Evolutionary conservation across 2,113 vertebrate species (phyloP), one percentile per base, ranked within the genome.

Genomic region (Pelecanoides urinatrix): DNA sequence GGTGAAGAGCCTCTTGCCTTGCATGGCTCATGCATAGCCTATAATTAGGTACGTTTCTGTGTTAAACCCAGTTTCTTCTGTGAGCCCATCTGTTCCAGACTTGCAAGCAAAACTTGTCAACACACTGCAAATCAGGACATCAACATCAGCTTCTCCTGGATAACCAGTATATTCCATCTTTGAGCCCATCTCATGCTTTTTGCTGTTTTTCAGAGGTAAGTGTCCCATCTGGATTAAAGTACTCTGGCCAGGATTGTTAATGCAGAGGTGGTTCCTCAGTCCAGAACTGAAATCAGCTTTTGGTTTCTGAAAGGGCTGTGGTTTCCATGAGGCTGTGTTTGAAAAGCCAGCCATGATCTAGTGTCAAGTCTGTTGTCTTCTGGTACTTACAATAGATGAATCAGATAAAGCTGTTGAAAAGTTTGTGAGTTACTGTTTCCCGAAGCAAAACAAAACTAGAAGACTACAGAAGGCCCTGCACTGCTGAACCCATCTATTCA

Each of bases 281-380:
- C 55, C 81, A 95, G 74, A 91, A 85, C 22, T 90, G 77, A 91
- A 78, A 81, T 88, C 78, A 92, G 58, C 20, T 49, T 86, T 88
- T 72, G 14, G 38, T 78, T 94, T 91, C 88, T 79, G 18, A 81
- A 63, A 73, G 30, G 30, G 34, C 71, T 85, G 34, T 52, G 15
- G 79, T 95, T 95, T 76, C 68, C 50, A 62, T 32, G 45, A 88
- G 50, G 10, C 53, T 86, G 40, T 78, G 49, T 73, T 73, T 70
- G 75, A 79, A 94, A 92, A 79, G 49, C 70, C 81, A 90, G 62
- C 66, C 78, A 45, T 76, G 94, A 90, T 58, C 79, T 76, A 91
- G 58, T 86, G 59, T 45, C 58, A 85, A 65, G 19, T 65, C 27
- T 85, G 70, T 53, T 86, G 42, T 79, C 94, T 79, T 77, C 61